These are phyloP conservation scores for Stomorhina lunata DNA, from an alignment of 2,888 invertebrate species.

Conservation along the genomic window DNA sequence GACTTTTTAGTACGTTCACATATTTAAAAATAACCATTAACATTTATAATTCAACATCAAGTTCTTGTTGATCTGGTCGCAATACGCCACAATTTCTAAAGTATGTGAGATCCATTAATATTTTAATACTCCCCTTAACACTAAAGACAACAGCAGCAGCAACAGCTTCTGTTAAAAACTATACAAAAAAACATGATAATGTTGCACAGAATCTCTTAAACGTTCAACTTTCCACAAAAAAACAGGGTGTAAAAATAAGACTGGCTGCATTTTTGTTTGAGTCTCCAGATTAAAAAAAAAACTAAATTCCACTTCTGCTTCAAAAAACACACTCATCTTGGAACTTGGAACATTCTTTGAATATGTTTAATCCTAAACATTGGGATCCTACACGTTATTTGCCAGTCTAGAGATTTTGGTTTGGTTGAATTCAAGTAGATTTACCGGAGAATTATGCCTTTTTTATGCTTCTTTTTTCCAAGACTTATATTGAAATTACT, in stretches of 20 bases:
- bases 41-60: constrained; percentile 7
- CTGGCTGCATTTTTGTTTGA: not conserved
- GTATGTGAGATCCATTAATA: constrained; percentile 46
- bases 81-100: not conserved
- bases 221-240: constrained; percentile 38
- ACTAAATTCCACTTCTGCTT: too few species aligned
- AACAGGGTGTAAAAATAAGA: not conserved
- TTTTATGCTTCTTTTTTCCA: not conserved
- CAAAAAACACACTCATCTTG: not conserved
- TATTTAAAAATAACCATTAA: not conserved
- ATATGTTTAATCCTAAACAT: constrained; percentile 34
- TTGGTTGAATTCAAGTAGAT: constrained; percentile 8
- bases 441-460: not conserved
- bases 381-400: too few species aligned
- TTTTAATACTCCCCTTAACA: constrained; percentile 30
- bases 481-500: constrained; percentile 11
- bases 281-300: not conserved
- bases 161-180: constrained; percentile 1
- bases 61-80: constrained; percentile 20
- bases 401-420: not conserved
- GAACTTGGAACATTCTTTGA: constrained; percentile 22
- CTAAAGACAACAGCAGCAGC: constrained; percentile 20
- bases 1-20: too few species aligned
- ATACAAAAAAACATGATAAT: not conserved
- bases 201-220: not conserved